Percentiles rank a stretch among this genome's conserved stretches.
phyloP scores from a whole-genome alignment of 1,140 invertebrate species.

The Battus philenor region DNA sequence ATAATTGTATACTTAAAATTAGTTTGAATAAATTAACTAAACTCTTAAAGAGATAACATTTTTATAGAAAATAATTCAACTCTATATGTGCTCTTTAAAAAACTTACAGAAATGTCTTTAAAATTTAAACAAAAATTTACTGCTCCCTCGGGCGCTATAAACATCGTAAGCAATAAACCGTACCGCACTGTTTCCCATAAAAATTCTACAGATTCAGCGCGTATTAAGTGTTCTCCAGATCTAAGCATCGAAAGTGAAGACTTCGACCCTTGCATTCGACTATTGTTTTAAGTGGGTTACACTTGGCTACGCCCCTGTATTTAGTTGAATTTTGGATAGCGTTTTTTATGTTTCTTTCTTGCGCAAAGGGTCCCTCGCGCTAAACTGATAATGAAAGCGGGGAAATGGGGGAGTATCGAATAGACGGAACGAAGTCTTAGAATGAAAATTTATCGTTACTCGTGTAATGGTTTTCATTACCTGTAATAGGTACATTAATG shows the following conservation, averaged over 20 bases:
- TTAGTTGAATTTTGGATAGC: slow-evolving; percentile 55
- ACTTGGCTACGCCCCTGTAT: slow-evolving; percentile 66
- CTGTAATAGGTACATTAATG: slow-evolving; percentile 50
- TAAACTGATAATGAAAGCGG: slow-evolving; percentile 67
- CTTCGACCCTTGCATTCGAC: slow-evolving; percentile 60
- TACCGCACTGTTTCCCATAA: slow-evolving; percentile 48
- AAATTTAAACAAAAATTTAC: slow-evolving; percentile 50
- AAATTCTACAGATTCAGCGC: slow-evolving; percentile 68
- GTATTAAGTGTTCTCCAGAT: slow-evolving; percentile 63
- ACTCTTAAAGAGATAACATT: too few species aligned
- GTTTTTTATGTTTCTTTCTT: slow-evolving; percentile 57
- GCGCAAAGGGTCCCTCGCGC: slow-evolving; percentile 37
- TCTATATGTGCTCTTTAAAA: too few species aligned
- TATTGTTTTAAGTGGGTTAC: slow-evolving; percentile 72
- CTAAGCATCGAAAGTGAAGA: slow-evolving; percentile 52
- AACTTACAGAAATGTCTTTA: slow-evolving; percentile 46
- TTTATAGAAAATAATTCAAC: too few species aligned
- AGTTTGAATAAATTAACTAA: too few species aligned
- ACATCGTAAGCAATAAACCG: slow-evolving; percentile 55
- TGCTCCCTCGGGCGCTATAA: slow-evolving; percentile 46
- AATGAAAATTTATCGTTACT: slow-evolving; percentile 62
- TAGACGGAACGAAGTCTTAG: slow-evolving; percentile 38
- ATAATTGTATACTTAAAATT: not conserved
- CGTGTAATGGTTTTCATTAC: slow-evolving; percentile 52
- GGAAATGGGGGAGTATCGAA: slow-evolving; percentile 32